Evolutionary conservation across 2,888 invertebrate genomes (phyloP).

Genomic region (Eupithecia pulchellata): DNA sequence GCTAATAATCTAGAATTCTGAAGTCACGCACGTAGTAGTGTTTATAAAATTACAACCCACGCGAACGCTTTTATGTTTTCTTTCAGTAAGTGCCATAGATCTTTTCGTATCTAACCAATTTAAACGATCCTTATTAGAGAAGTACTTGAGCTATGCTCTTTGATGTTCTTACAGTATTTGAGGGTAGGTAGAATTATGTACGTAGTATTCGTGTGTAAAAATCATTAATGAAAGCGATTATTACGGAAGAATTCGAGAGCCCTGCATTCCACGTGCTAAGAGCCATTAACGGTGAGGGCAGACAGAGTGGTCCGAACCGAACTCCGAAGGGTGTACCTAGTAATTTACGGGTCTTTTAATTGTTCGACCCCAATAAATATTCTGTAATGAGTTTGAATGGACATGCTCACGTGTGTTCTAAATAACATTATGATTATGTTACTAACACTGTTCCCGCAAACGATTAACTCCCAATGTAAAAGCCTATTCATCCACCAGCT

Average conservation of each 20-base stretch:
- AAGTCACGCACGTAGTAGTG: constrained; percentile 59
- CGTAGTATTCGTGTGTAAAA: constrained; percentile 54
- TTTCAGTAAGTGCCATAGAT: neutral
- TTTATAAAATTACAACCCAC: constrained; percentile 53
- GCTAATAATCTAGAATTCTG: constrained; percentile 51
- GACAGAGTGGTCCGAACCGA: constrained; percentile 52
- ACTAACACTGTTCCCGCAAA: constrained; percentile 26
- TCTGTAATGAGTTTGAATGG: constrained; percentile 43
- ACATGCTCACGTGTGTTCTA: constrained; percentile 21
- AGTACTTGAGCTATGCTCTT: neutral
- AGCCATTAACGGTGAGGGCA: constrained; percentile 58
- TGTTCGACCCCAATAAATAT: constrained; percentile 48
- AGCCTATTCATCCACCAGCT: constrained; percentile 37
- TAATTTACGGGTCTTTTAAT: constrained; percentile 54
- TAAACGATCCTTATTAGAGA: neutral
- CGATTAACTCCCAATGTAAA: constrained; percentile 28
- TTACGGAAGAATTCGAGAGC: constrained; percentile 59
- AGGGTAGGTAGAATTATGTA: neutral
- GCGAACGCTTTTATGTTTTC: constrained; percentile 42
- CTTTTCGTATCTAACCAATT: neutral
- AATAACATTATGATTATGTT: constrained; percentile 10
- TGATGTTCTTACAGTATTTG: neutral
- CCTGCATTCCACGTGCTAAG: constrained; percentile 57
- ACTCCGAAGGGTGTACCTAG: constrained; percentile 49
- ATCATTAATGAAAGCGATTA: constrained; percentile 61